Base-by-base conservation (phyloP, 1,140 invertebrate genomes). In the Aphelenchoides fujianensis region DNA sequence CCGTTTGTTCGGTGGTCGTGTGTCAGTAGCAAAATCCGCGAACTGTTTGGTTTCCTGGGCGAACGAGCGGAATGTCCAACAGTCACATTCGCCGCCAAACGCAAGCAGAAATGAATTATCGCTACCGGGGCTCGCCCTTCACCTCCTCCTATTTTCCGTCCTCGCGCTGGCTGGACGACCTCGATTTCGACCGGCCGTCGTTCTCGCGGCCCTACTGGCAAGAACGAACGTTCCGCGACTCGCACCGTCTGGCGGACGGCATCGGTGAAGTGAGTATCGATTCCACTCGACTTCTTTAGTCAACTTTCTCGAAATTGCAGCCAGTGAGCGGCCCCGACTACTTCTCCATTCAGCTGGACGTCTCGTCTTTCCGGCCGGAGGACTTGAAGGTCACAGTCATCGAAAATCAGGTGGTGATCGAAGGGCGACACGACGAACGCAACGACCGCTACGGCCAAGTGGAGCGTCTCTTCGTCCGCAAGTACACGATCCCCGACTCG, bases 361-460 rank as follows among this genome's bases (percentile, higher is more conserved):
- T 79, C 23, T 74, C 71, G 9, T 72, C 77, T 55, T 79, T 79
- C 53, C 63, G 71, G 19, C 78, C 78, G 2, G 75, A 80, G 57
- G 78, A 79, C 30, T 31, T 79, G 34, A 79, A 79, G 55, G 78
- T 80, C 23, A 79, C 79, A 62, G 74, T 79, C 31, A 74, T 77
- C 30, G 78, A 79, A 41, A 75, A 78, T 34, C 59, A 78, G 32
- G 30, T 79, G n/a, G 67, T 79, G 12, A 69, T 79, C 27, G 78
- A 79, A 61, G 78, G 78, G 34, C 71, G 75, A 37, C 78, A 79
- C 54, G 79, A 79, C 28, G 74, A 80, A 64, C 77, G 78, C 63
- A 69, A 52, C 30, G 78, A 79, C 54, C 69, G 75, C 30, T 78
- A 73, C 63, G 78, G 78, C 64, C 37, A 79, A 74, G 36, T 79